Evolutionary conservation across 2,113 vertebrate genomes (phyloP).

Genomic region (Periophthalmus modestus): DNA sequence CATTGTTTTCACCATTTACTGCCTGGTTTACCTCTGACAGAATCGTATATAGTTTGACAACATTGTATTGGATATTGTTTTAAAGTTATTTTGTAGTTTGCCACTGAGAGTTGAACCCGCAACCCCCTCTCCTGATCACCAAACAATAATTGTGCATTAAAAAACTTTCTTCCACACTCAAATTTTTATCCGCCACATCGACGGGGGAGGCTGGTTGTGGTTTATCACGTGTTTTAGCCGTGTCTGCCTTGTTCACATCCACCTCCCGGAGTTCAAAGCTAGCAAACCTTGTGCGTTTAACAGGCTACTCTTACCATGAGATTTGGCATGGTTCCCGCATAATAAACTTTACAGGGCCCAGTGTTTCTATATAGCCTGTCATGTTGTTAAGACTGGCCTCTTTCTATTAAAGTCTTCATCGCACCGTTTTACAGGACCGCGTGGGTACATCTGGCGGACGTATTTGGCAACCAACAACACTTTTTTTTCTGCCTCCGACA

Average conservation of each 20-base stretch:
- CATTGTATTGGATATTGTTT: background rate
- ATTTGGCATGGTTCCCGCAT: slow-evolving; percentile 61
- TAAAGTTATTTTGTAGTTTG: background rate
- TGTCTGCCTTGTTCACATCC: slow-evolving; percentile 17
- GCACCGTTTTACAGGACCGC: slow-evolving; percentile 66
- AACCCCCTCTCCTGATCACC: background rate
- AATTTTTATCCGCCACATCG: slow-evolving; percentile 8
- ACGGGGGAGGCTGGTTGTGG: slow-evolving; percentile 19
- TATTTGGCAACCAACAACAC: slow-evolving; percentile 55
- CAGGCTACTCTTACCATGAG: slow-evolving; percentile 36
- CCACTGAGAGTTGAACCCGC: background rate
- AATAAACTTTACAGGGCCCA: slow-evolving; percentile 72
- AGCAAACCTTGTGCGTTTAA: slow-evolving; percentile 27
- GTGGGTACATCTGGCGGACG: slow-evolving; percentile 73
- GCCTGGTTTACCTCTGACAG: too few relatives aligned
- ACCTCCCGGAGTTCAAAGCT: slow-evolving; percentile 27
- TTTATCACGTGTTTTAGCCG: slow-evolving; percentile 30
- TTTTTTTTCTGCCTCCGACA: slow-evolving; percentile 46
- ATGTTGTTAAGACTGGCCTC: slow-evolving; percentile 66
- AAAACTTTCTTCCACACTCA: slow-evolving; percentile 3
- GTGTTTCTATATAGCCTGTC: slow-evolving; percentile 70
- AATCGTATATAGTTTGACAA: too few relatives aligned
- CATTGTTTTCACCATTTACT: too few relatives aligned
- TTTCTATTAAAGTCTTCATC: slow-evolving; percentile 74
- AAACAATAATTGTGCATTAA: background rate